A percentile compares a stretch with the other conserved stretches of the same genome.
phyloP scores from a whole-genome alignment of 2,888 invertebrate species.

The Amorpha juglandis region DNA sequence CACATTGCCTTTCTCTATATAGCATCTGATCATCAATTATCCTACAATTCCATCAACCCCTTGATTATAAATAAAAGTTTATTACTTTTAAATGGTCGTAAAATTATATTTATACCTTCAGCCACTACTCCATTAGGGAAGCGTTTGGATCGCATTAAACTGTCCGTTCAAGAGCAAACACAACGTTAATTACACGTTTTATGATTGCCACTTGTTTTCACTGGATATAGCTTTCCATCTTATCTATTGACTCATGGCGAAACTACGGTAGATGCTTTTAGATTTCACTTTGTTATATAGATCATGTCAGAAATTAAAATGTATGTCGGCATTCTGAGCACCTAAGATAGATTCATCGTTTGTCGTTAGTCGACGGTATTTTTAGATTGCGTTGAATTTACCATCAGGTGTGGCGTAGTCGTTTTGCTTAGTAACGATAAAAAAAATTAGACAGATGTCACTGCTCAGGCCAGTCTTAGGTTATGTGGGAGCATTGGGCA shows the following conservation, averaged over 20 bases:
- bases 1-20: too few species aligned
- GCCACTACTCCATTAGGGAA: conserved; percentile 41
- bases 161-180: conserved; percentile 37
- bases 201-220: conserved; percentile 36
- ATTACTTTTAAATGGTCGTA: conserved; percentile 16
- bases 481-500: too few species aligned
- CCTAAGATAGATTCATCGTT: too few species aligned
- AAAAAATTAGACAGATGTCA: too few species aligned
- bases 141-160: conserved; percentile 40
- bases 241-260: not conserved
- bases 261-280: not conserved
- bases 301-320: too few species aligned
- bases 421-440: too few species aligned
- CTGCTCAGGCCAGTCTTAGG: too few species aligned
- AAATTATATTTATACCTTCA: conserved; percentile 35
- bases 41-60: not conserved
- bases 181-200: conserved; percentile 32
- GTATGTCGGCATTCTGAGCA: too few species aligned
- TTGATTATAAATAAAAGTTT: conserved; percentile 22
- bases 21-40: not conserved
- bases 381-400: too few species aligned
- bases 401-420: too few species aligned
- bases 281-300: too few species aligned
- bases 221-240: conserved; percentile 19
- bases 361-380: too few species aligned